These are phyloP conservation scores for Drosophila lini DNA, from an alignment of 1,140 invertebrate genomes.

Conservation along the genomic window DNA sequence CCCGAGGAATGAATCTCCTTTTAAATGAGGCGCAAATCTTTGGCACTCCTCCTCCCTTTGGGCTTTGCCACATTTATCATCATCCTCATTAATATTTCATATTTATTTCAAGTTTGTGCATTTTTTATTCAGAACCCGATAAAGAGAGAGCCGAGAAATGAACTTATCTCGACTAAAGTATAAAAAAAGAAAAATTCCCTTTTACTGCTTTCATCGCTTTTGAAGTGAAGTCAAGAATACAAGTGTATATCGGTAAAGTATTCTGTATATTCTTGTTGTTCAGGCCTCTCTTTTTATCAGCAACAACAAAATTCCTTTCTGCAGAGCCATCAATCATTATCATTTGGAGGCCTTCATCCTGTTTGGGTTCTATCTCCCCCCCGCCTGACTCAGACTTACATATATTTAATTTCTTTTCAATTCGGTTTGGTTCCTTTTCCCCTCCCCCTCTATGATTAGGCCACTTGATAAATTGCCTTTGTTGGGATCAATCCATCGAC, in stretches of 20 bases:
- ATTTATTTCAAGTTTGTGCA: constrained; percentile 47
- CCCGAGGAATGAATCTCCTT: constrained; percentile 6
- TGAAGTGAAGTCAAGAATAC: constrained; percentile 39
- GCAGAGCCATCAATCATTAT: constrained; percentile 61
- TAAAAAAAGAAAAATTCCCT: constrained; percentile 9
- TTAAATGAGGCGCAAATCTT: constrained; percentile 52
- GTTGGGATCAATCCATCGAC: constrained; percentile 40
- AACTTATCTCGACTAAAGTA: constrained; percentile 37
- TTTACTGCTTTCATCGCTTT: constrained; percentile 32
- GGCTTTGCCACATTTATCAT: constrained; percentile 43
- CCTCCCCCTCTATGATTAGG: constrained; percentile 27
- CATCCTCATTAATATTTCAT: constrained; percentile 56
- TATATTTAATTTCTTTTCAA: constrained; percentile 64
- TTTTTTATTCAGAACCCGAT: constrained; percentile 40
- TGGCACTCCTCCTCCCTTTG: constrained; percentile 6
- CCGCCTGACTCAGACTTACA: constrained; percentile 39
- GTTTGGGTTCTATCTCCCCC: constrained; percentile 29
- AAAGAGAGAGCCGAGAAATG: constrained; percentile 32
- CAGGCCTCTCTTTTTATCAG: constrained; percentile 45
- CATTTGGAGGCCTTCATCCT: constrained; percentile 46
- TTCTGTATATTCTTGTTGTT: constrained; percentile 32
- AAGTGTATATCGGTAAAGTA: constrained; percentile 23
- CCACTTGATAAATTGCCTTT: constrained; percentile 60
- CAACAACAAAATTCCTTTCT: constrained; percentile 29
- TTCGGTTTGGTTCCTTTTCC: constrained; percentile 11